Evolutionary conservation across 2,113 vertebrate species (phyloP).

Genomic region (Butorides virescens): DNA sequence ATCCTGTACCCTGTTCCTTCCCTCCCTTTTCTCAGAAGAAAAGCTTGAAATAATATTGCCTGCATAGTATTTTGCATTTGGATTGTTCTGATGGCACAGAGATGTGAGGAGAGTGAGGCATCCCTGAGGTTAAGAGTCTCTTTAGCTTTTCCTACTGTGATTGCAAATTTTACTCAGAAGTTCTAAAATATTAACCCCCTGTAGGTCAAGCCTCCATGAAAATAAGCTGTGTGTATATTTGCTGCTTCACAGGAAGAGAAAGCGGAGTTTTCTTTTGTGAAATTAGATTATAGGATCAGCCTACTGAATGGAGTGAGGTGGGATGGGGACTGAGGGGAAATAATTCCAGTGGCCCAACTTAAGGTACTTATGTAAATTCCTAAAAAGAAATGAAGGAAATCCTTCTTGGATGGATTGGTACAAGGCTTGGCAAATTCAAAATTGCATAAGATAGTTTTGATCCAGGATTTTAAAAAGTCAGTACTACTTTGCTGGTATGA

Average conservation of each 20-base stretch:
- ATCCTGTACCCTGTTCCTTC: neutral
- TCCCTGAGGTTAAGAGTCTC: neutral
- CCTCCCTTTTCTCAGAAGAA: neutral
- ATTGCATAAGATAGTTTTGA: constrained; percentile 8
- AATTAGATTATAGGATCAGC: neutral
- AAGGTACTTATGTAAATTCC: constrained; percentile 12
- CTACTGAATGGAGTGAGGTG: neutral
- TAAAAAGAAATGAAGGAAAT: constrained; percentile 26
- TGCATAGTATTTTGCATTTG: neutral
- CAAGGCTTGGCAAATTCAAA: neutral
- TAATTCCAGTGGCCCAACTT: constrained; percentile 14
- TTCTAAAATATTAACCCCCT: neutral
- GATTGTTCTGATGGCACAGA: neutral
- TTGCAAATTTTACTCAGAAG: neutral
- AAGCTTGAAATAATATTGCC: neutral
- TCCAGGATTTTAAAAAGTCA: neutral
- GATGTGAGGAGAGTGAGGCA: neutral
- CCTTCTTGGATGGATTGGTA: neutral
- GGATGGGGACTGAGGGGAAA: neutral
- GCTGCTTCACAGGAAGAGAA: neutral
- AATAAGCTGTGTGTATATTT: neutral
- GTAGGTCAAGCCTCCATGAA: neutral
- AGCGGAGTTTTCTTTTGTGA: neutral
- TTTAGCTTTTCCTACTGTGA: neutral
- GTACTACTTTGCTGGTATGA: neutral